Conservation (phyloP, 2,113 vertebrate species). For the Brachypodius melanocephalos region DNA sequence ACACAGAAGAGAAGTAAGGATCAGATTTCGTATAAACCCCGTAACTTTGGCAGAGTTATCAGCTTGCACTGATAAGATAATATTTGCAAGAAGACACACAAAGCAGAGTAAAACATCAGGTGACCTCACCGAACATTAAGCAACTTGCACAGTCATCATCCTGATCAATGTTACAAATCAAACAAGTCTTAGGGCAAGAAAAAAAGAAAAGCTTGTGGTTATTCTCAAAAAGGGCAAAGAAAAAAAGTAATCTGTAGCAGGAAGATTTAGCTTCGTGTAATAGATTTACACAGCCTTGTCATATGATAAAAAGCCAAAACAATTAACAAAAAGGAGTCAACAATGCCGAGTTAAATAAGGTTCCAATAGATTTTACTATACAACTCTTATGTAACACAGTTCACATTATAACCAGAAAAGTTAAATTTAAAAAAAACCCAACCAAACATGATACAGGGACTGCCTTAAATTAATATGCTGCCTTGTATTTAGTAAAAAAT, state of each 20-base stretch:
- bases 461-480: not conserved
- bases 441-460: accelerated
- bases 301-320: not conserved
- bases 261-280: not conserved
- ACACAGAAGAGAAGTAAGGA: not conserved
- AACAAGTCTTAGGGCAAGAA: not conserved
- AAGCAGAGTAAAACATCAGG: not conserved
- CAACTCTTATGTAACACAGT: not conserved
- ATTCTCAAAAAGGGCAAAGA: not conserved
- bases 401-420: not conserved
- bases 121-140: not conserved
- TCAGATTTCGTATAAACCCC: not conserved
- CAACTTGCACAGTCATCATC: not conserved
- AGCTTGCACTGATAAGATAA: not conserved
- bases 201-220: not conserved
- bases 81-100: not conserved
- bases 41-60: not conserved
- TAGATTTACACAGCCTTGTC: not conserved
- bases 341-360: not conserved
- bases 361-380: not conserved
- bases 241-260: not conserved
- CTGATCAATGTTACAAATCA: not conserved
- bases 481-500: not conserved
- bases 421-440: not conserved
- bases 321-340: not conserved